Evolutionary conservation across 2,113 vertebrate species (phyloP), one percentile per base, ranked within the genome.

Genomic region (Caloenas nicobarica): DNA sequence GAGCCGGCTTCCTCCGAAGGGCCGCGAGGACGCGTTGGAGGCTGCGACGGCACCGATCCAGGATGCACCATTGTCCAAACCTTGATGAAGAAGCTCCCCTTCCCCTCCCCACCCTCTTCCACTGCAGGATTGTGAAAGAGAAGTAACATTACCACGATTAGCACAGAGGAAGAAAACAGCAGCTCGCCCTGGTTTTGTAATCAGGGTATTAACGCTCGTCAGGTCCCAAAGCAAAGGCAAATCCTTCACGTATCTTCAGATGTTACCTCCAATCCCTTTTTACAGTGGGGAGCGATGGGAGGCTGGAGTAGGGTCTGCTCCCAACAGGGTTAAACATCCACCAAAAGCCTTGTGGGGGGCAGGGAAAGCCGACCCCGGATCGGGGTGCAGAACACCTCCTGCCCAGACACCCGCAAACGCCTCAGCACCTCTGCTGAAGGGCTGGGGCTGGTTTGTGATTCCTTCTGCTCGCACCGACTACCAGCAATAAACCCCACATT

Each of bases 41-140:
- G 79, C 83, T 2, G 76, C 21, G 46, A 34, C 65, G 92, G 88
- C 93, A 65, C 18, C 2, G 4, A 33, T 54, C 77, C 96, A 81
- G 93, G 94, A 88, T 51, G 68, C 28, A 13, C 60, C 91, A 71
- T 46, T 88, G 96, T 82, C 94, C 94, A 29, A 42, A n/a, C 64
- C 64, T 15, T n/a, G 84, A 66, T 79, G 92, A 38, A 95, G 94
- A 57, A 89, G 95, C 91, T 95, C 84, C 81, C 88, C 62, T 94
- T 95, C 91, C 96, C 82, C 48, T 89, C 65, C 92, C 93, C 91
- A 68, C 81, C 92, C 91, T 94, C 57, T 23, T 23, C 74, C 80
- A 86, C 85, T 60, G 53, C 29, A 74, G 16, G 60, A 3, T 93
- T 96, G 95, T 91, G 96, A 96, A 97, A 96, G 93, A 82, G 85